Evolutionary conservation across 2,113 vertebrate species (phyloP), one percentile per base, ranked within the genome.

Genomic region (Chlamydotis undulata): DNA sequence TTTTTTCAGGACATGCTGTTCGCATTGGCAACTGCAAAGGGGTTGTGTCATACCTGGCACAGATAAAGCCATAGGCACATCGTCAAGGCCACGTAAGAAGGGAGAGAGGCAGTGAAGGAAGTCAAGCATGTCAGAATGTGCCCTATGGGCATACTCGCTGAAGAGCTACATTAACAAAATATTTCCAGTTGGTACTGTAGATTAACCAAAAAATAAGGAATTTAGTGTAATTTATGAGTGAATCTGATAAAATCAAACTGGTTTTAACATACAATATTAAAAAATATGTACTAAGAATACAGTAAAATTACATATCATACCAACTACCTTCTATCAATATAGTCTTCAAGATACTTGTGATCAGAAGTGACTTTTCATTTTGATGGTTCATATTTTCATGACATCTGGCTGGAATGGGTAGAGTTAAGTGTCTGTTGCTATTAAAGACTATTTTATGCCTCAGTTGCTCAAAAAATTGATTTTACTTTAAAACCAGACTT

Each of bases 1-100:
- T 90, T 52, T 0, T 81, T 77, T 83, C 15, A 68, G 93, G 83
- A 63, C 91, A 76, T 29, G 52, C n/a, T 89, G 86, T 68, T 75
- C 65, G 8, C 53, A 22, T 0, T 95, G 76, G 91, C 85, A 93
- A 3, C 56, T 55, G 47, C 49, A 59, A 49, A 43, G 43, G 37
- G 69, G 19, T 92, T 91, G 76, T 92, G 89, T 97, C 91, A 92
- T 81, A 94, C 83, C 95, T 96, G 92, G 85, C 88, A 93, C 67
- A 89, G 68, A 92, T 12, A 60, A 78, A 77, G 64, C 55, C 90
- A 94, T 0, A 74, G 71, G 63, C 83, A 90, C 82, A 92, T 11
- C 74, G 83, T 73, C 79, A 33, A 53, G 64, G 71, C 86, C 43
- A 39, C 12, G 74, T n/a, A 81, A 65, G 70, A 85, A 65, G 53